Conservation (phyloP, 2,888 invertebrate genomes). For the Leptarthrus brevirostris region DNA sequence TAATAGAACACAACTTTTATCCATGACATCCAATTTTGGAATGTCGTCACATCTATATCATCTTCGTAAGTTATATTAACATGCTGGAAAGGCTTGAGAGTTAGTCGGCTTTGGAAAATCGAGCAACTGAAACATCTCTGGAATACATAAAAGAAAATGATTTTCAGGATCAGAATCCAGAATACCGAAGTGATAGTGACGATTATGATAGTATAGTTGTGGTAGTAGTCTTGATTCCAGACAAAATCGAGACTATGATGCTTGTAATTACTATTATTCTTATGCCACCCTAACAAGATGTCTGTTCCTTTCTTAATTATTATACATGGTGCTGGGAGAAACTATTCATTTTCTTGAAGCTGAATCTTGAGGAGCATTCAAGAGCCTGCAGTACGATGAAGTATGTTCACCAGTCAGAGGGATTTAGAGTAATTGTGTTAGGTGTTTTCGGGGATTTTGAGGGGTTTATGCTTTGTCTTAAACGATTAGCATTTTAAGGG, state of each 20-base stretch:
- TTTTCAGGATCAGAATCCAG: background rate
- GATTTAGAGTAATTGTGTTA: no score
- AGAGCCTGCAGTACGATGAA: no score
- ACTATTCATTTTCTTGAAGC: no score
- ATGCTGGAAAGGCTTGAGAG: background rate
- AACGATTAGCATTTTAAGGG: no score
- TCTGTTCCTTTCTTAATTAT: background rate
- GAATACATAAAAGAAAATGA: background rate
- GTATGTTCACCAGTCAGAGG: no score
- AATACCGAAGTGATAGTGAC: background rate
- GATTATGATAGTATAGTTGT: no score
- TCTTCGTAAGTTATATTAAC: slow-evolving; percentile 1
- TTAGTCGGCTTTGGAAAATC: background rate
- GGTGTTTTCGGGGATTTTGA: no score
- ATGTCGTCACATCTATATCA: slow-evolving; percentile 9
- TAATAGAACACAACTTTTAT: slow-evolving; percentile 9
- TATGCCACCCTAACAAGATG: background rate
- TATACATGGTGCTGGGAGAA: no score
- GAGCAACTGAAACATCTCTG: background rate
- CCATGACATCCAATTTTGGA: slow-evolving; percentile 6
- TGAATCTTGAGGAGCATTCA: no score
- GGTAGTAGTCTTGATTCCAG: background rate
- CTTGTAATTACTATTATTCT: background rate
- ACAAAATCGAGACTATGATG: background rate
- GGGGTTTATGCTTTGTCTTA: no score